Evolutionary conservation across 2,888 invertebrate species (phyloP), one percentile per base, ranked within the genome.

Genomic region (Volucella inflata): DNA sequence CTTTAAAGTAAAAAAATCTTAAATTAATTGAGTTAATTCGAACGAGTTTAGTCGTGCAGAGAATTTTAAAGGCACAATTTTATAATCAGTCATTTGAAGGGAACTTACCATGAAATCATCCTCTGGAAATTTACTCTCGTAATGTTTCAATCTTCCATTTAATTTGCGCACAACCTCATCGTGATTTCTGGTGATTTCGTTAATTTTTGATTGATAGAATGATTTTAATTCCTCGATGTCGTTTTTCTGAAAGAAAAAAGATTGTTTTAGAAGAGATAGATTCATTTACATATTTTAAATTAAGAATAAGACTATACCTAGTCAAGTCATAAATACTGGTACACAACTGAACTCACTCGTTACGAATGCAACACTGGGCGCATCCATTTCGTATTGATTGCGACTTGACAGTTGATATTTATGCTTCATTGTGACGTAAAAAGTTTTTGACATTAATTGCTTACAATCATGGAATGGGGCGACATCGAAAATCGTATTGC

Each of bases 51-150:
- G 51, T 78, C 82, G 76, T 82, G 82, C 77, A 87, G 48, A 65
- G 71, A 46, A 60, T 4, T 40, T n/a, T 38, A 42, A 50, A 53
- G 62, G 10, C 2, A 42, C 14, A 10, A 48, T 3, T 50, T 21
- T 4, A 21, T 21, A 21, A 21, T 21, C 21, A 21, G 21, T 21
- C 1, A 21, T 21, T 21, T 21, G 21, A 2, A 21, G 62, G 80
- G 50, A 57, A 68, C 89, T 90, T 72, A 92, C 92, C 92, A 91
- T 88, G 82, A 91, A 92, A 68, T 92, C 92, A 88, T 92, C 92
- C 59, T 92, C 92, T 0, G 91, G 90, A 57, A 90, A 90, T 12
- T 89, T 90, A 2, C 89, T 89, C 85, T 92, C 92, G 80, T 91
- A 91, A 67, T 90, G 90, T 53, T 90, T 90, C 1, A 92, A 55